These are phyloP conservation scores for Onychostoma macrolepis DNA, from an alignment of 2,113 vertebrate species.

Conservation along the genomic window DNA sequence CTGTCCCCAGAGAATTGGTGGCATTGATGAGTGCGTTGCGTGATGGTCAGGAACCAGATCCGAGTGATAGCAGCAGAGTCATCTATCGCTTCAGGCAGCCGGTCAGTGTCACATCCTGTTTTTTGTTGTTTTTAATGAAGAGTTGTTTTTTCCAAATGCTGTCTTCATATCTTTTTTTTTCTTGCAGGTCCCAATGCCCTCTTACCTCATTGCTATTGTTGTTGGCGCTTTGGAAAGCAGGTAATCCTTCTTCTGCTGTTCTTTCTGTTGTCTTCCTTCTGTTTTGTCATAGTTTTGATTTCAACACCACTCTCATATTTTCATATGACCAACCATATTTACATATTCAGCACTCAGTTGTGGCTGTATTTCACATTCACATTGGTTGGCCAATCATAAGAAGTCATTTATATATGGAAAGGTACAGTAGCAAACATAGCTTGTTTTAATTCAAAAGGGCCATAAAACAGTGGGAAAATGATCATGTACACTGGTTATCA, in stretches of 20 bases:
- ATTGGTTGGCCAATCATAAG: neutral
- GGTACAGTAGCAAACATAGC: neutral
- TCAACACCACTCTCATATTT: neutral
- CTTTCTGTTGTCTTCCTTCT: neutral
- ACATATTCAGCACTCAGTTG: neutral
- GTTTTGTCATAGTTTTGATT: neutral
- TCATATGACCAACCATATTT: neutral
- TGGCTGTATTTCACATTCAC: neutral
- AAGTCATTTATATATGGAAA: neutral
- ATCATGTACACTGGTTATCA: too few relatives aligned
- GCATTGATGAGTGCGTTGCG: conserved; percentile 92
- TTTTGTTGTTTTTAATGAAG: neutral
- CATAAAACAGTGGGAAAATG: neutral
- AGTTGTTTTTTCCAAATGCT: neutral
- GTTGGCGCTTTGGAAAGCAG: conserved; percentile 94
- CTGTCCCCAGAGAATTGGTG: conserved; percentile 90
- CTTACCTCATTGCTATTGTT: conserved; percentile 93
- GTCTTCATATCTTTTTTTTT: neutral
- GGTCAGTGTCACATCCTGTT: conserved; percentile 67
- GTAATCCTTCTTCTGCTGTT: conserved; percentile 66
- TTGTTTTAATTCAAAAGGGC: too few relatives aligned
- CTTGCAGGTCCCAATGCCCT: conserved; percentile 90
- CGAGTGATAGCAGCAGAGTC: conserved; percentile 76
- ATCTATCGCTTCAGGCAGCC: conserved; percentile 89
- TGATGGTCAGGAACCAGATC: conserved; percentile 85